Evolutionary conservation across 2,888 invertebrate species (phyloP), one percentile per base, ranked within the genome.

Genomic region (Brachyptera risi): DNA sequence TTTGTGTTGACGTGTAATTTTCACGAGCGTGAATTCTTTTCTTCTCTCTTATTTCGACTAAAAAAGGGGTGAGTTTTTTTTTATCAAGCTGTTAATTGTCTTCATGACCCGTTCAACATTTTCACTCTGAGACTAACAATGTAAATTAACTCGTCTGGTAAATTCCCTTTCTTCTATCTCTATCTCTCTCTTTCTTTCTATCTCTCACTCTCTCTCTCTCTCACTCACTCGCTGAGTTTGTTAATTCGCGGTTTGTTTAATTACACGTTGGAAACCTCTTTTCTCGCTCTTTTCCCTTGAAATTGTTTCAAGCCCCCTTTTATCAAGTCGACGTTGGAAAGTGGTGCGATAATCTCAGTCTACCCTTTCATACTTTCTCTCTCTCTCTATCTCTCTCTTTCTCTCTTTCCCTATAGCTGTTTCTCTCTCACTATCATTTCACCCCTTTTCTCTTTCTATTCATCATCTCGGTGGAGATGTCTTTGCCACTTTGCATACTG

Each of bases 271-370:
- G 49, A 49, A n/a, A n/a, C n/a, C n/a, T n/a, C n/a, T n/a, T n/a
- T n/a, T n/a, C n/a, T n/a, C n/a, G n/a, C n/a, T n/a, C n/a, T 59
- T 49, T 47, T 59, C 51, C 35, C 26, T 56, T 31, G 23, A 59
- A 62, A 62, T 62, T 62, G 62, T 62, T 62, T 62, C 59, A 62
- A 56, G 58, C 58, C 35, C 54, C 37, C 35, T 35, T 56, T 62
- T 59, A 62, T 62, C 44, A 56, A 62, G 62, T 58, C 58, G 47
- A 31, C 42, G 27, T 17, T 50, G 27, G 21, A 19, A n/a, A 37
- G 54, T 2, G 15, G 54, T 35, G 35, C 35, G 56, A 59, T 62
- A 54, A 62, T 62, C 59, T 59, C 50, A 51, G 50, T 37, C 38
- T 47, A 58, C 58, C 47, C 49, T 35, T 44, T 61, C 40, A 31